Evolutionary conservation across 2,797 vertebrate species (phyloP), one percentile per base, ranked within the genome.

Genomic region (Lycodopsis pacificus): DNA sequence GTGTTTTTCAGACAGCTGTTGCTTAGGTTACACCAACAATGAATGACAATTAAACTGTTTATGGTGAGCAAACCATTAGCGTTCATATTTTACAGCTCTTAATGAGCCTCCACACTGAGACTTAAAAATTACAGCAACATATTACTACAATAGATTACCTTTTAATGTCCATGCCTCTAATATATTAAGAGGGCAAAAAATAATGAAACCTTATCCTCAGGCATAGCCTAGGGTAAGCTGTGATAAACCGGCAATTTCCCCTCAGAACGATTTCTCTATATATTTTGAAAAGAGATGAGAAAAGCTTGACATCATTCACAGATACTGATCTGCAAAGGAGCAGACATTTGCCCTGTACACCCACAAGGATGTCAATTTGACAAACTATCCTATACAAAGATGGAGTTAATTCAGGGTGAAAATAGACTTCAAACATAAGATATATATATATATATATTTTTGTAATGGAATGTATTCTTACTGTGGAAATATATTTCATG

Each of bases 141-240:
- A 73, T 77, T 17, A 68, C n/a, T 36, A 56, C 49, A 72, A 20
- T 4, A 40, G 27, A 65, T 69, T 77, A 11, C 4, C 3, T 65
- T 74, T 79, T 7, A 34, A 72, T 66, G 20, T 22, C n/a, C 30
- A 46, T 51, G 32, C 13, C 30, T 67, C 17, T 56, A 32, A 80
- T 77, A 56, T 34, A 67, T 40, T 63, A 27, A 7, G 22, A 67
- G 46, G 70, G 40, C 19, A 57, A 74, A 77, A 82, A 81, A 81
- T 82, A 81, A 64, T 71, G 15, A 84, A 75, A 82, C n/a, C 20
- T 79, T 81, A 80, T 83, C 76, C 77, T 79, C 32, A 73, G 77
- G 79, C 71, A 76, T 34, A 81, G 82, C 75, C 73, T 64, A 65
- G 22, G 38, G 71, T 68, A 67, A 65, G 27, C 70, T 72, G 14